Percentiles rank a stretch among this genome's conserved stretches.
phyloP scores from a whole-genome alignment of 2,797 vertebrate genomes.

The Poecilia picta region DNA sequence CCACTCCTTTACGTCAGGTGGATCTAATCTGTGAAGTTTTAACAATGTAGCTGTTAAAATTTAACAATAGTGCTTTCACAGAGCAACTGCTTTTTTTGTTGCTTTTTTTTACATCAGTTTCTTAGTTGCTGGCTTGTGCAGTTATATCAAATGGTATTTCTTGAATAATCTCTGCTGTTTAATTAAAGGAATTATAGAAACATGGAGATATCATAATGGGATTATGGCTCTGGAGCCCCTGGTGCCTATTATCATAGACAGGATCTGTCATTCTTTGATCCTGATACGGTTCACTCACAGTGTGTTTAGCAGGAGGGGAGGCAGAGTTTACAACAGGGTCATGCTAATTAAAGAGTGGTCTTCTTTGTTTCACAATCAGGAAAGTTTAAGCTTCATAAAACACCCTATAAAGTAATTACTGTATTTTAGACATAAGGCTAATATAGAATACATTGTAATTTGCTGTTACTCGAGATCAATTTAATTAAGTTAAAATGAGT shows the following conservation, averaged over 20 bases:
- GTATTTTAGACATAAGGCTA: neutral
- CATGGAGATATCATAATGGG: neutral
- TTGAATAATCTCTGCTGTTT: neutral
- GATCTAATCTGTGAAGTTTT: constrained; percentile 33
- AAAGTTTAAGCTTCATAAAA: neutral
- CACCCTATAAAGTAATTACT: neutral
- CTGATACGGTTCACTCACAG: neutral
- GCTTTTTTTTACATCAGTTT: neutral
- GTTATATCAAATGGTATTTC: neutral
- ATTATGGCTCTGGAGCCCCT: neutral
- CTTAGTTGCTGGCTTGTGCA: neutral
- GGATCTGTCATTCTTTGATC: neutral
- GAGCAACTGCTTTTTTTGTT: neutral
- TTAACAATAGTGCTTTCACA: constrained; percentile 15
- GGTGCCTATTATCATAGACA: neutral
- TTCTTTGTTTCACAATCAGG: neutral
- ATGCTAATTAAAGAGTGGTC: neutral
- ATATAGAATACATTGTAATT: neutral
- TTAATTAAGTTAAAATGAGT: neutral
- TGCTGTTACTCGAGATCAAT: neutral
- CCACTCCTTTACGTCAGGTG: constrained; percentile 3
- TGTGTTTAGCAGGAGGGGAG: neutral
- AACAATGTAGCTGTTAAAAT: constrained; percentile 47
- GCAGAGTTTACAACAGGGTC: neutral
- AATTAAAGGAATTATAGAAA: neutral